Evolutionary conservation across 2,797 vertebrate species (phyloP).

Genomic region (Rhinoraja longicauda): DNA sequence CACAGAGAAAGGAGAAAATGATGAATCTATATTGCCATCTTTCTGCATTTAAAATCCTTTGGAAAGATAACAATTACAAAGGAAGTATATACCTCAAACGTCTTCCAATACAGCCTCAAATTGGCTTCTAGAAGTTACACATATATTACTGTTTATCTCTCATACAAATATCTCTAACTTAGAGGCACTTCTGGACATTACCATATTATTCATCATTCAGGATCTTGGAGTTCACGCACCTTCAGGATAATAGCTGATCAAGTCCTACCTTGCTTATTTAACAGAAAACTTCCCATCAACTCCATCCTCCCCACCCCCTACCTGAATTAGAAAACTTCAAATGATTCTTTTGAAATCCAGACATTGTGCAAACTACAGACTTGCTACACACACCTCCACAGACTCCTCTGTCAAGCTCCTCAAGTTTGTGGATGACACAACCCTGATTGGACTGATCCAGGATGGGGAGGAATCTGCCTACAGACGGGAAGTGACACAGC

Average conservation of each 20-base stretch:
- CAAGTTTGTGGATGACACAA: no score
- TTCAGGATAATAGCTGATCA: not conserved
- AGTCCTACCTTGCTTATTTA: not conserved
- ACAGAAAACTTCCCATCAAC: no score
- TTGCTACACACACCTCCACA: no score
- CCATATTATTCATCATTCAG: not conserved
- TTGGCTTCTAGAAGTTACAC: not conserved
- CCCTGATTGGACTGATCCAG: no score
- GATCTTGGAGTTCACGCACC: not conserved
- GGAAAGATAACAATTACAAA: not conserved
- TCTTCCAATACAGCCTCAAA: not conserved
- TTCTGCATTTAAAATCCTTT: not conserved
- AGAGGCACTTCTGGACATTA: not conserved
- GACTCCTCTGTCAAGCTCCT: no score
- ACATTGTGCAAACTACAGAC: no score
- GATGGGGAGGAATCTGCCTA: no score
- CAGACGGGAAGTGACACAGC: no score
- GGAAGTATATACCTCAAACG: not conserved
- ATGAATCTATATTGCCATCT: not conserved
- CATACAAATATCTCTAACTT: not conserved
- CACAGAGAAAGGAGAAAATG: no score
- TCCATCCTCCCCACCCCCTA: no score
- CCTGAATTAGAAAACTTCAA: not conserved
- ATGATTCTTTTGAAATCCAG: not conserved
- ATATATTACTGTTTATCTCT: not conserved